These are phyloP conservation scores for Drepanosiphum platanoidis DNA, from an alignment of 2,888 invertebrate genomes.

Conservation along the genomic window DNA sequence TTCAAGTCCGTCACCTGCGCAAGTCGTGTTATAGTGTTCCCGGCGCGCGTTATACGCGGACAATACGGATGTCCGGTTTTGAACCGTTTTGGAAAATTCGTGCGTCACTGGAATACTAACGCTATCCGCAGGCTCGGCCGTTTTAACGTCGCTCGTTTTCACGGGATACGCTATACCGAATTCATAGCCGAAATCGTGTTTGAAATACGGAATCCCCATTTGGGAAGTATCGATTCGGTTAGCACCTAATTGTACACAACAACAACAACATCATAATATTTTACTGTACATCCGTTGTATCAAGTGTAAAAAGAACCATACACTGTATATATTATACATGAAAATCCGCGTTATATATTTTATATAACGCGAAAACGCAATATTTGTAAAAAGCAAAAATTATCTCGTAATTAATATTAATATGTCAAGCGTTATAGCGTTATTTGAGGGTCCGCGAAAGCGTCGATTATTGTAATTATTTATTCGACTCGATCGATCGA, in stretches of 20 bases:
- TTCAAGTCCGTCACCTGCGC: slow-evolving; percentile 41
- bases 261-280: not conserved
- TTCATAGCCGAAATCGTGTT: slow-evolving; percentile 84
- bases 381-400: too few relatives aligned
- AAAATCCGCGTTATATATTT: too few relatives aligned
- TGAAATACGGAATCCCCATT: slow-evolving; percentile 77
- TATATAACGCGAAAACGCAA: too few relatives aligned
- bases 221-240: slow-evolving; percentile 20
- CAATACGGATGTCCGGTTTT: not conserved
- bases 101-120: slow-evolving; percentile 48
- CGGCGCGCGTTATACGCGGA: not conserved
- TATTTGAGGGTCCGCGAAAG: too few relatives aligned
- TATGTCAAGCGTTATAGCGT: too few relatives aligned
- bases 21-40: not conserved
- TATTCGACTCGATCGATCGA: too few relatives aligned
- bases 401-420: too few relatives aligned
- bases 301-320: too few relatives aligned
- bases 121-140: slow-evolving; percentile 13
- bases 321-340: too few relatives aligned
- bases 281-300: too few relatives aligned
- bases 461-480: too few relatives aligned
- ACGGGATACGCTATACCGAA: slow-evolving; percentile 77
- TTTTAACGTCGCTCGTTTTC: slow-evolving; percentile 5
- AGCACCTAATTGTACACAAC: slow-evolving; percentile 35
- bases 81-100: slow-evolving; percentile 34